Evolutionary conservation across 2,113 vertebrate genomes (phyloP), one percentile per base, ranked within the genome.

Genomic region (Nothoprocta pentlandii): DNA sequence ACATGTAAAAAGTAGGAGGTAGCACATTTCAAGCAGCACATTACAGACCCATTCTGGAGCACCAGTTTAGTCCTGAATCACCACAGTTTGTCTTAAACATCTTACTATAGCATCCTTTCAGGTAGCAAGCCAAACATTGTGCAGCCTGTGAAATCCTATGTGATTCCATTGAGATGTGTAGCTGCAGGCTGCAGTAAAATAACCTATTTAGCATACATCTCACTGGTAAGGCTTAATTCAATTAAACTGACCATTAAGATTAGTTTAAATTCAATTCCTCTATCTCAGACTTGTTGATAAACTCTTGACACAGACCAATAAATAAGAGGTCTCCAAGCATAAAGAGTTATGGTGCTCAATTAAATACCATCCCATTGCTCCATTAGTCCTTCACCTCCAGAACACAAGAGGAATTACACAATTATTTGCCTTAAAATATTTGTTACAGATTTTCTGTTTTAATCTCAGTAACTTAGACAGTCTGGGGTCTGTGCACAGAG

Each of bases 221-320:
- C 3, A 1, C 41, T 70, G 54, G 82, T 89, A 85, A 92, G 78
- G 36, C 19, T 83, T 74, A 93, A 92, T 92, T 89, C 59, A 89
- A 53, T 93, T 89, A 91, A 94, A 58, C n/a, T 87, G 78, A 73
- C 67, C 80, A 83, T 59, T 94, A 90, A 80, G 79, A 80, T 82
- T 16, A 68, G 32, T 63, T 68, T 56, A 78, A 94, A 93, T 62
- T 64, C 34, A 95, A 87, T 70, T 83, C 9, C 16, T 66, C 16
- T 39, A 46, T 62, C 71, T 85, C 85, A 71, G 56, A 78, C 41
- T 80, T 70, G 36, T 12, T 78, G 80, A 68, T 94, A 90, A 88
- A 71, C 5, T 0, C 47, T 51, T 32, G 51, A 85, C 4, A 56
- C 26, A 85, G 23, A 68, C 9, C 21, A 79, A 68, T 71, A 90